Evolutionary conservation across 1,140 invertebrate genomes (phyloP).

Genomic region (Varroa destructor): DNA sequence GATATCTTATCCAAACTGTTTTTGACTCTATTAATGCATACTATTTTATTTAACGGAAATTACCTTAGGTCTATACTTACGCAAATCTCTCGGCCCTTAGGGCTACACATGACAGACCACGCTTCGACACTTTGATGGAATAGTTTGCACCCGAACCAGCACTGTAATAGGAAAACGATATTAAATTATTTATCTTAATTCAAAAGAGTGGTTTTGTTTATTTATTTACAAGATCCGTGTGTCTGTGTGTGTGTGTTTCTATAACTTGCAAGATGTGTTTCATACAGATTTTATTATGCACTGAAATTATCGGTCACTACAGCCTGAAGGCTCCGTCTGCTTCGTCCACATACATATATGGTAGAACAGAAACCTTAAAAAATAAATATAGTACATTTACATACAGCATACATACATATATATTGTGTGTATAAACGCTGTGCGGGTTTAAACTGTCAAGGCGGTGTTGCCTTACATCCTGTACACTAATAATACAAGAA

Average conservation of each 20-base stretch:
- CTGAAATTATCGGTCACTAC: background rate
- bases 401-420: no score
- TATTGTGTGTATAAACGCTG: no score
- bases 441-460: no score
- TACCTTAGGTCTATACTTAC: background rate
- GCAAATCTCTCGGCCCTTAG: constrained; percentile 13
- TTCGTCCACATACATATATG: background rate
- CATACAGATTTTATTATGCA: background rate
- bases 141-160: constrained; percentile 22
- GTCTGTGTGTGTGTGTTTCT: background rate
- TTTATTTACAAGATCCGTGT: background rate
- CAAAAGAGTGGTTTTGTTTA: background rate
- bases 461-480: no score
- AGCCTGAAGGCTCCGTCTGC: background rate
- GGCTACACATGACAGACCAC: constrained; percentile 15
- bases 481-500: no score
- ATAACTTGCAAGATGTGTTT: background rate
- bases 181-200: background rate
- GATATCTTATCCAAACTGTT: no score
- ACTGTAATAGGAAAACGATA: background rate
- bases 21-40: no score
- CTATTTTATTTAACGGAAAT: no score
- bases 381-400: no score
- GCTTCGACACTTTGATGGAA: constrained; percentile 14
- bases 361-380: no score